Percentiles rank a stretch among this genome's conserved stretches.
Conservation (phyloP, 2,888 invertebrate genomes). For the Trichogramma dendrolimi region DNA sequence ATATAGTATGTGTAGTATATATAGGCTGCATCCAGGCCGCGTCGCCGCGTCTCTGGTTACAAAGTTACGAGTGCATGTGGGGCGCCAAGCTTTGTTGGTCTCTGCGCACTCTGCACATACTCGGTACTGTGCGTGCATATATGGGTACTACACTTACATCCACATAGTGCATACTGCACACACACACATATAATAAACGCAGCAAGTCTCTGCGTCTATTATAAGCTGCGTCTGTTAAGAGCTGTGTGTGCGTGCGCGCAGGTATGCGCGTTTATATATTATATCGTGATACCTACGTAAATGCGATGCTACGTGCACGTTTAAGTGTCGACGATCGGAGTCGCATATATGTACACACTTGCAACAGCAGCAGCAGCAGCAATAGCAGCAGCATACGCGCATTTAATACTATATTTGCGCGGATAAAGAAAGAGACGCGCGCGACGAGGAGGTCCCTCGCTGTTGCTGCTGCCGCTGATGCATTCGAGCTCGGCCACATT, state of each 20-base stretch:
- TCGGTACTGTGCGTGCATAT: slow-evolving; percentile 11
- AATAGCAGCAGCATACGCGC: slow-evolving; percentile 14
- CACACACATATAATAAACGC: slow-evolving; percentile 7
- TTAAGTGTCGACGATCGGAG: slow-evolving; percentile 30
- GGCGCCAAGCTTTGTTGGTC: slow-evolving; percentile 45
- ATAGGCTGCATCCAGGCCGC: slow-evolving; percentile 26
- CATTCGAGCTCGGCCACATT: slow-evolving; percentile 38
- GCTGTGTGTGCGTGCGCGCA: slow-evolving; percentile 24
- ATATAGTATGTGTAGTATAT: no score
- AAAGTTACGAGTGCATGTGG: slow-evolving; percentile 52
- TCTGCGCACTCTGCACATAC: slow-evolving; percentile 10
- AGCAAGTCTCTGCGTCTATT: not conserved
- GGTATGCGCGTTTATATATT: slow-evolving; percentile 22
- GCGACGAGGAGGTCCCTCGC: no score
- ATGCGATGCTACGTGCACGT: slow-evolving; percentile 28
- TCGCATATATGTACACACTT: slow-evolving; percentile 23
- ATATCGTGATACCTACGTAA: no score
- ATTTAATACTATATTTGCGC: no score
- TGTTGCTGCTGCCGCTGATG: no score
- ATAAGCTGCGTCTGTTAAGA: no score
- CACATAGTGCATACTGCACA: slow-evolving; percentile 11
- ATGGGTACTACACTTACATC: not conserved
- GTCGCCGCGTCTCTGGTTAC: slow-evolving; percentile 50
- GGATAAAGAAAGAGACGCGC: no score
- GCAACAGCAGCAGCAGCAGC: slow-evolving; percentile 35